phyloP scores from a whole-genome alignment of 2,113 vertebrate species.

The Corapipo altera region DNA sequence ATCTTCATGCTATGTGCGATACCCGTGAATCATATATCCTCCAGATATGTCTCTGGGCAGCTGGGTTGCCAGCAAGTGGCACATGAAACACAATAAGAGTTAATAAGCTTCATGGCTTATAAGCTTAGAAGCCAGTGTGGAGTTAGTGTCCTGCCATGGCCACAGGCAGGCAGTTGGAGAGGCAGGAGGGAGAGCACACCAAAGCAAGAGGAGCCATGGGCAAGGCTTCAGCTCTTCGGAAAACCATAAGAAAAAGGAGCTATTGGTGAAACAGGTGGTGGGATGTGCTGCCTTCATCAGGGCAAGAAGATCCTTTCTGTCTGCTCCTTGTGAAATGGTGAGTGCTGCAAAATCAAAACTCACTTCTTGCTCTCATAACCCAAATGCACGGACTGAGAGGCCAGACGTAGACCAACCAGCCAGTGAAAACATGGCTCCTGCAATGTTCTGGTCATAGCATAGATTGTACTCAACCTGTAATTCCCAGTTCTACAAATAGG shows the following conservation, averaged over 20 bases:
- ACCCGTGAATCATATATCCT: background rate
- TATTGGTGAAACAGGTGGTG: accelerated
- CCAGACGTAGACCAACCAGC: background rate
- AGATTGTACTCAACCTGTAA: background rate
- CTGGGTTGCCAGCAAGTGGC: background rate
- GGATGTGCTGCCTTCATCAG: background rate
- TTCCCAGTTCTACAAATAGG: background rate
- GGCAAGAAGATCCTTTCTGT: background rate
- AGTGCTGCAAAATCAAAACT: background rate
- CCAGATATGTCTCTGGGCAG: background rate
- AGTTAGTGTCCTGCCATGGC: background rate
- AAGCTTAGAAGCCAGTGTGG: background rate
- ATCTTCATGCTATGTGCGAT: background rate
- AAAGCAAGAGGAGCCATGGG: background rate
- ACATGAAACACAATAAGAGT: background rate
- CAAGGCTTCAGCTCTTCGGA: background rate
- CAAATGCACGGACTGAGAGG: background rate
- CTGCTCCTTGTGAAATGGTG: background rate
- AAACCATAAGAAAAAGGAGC: background rate
- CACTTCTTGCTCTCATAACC: background rate
- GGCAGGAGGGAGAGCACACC: background rate
- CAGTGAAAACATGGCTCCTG: background rate
- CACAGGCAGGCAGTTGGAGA: background rate
- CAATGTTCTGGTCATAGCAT: background rate
- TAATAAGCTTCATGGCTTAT: background rate